Evolutionary conservation across 2,113 vertebrate species (phyloP), one percentile per base, ranked within the genome.

Genomic region (Calypte anna): DNA sequence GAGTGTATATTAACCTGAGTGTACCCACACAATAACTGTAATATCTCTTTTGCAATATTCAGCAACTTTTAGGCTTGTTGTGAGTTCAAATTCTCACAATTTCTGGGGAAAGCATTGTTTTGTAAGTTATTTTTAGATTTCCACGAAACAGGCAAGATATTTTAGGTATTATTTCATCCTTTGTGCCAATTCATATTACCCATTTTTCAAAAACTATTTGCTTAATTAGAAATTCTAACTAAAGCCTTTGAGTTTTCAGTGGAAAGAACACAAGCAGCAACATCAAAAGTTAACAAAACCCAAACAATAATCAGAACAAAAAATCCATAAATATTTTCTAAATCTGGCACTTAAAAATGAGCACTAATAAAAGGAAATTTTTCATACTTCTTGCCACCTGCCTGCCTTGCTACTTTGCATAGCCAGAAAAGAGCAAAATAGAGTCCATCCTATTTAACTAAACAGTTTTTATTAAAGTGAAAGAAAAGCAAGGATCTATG

Each of bases 401-500:
- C 85, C 92, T 46, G 28, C 83, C 93, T 68, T 48, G 91, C 98
- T 98, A 98, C 98, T 98, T 98, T 98, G 97, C 97, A 98, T 97
- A 96, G 97, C 94, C 86, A 97, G 96, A 97, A 96, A 94, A 94
- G 93, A 96, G 90, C 90, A 93, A 97, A 91, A 69, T 3, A 96
- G 97, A 95, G 96, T 87, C 94, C 93, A 97, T 91, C 93, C 97
- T 97, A 96, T 97, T 98, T 98, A 97, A 97, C 95, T 92, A 98
- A 98, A 92, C 97, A 98, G 78, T 96, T 97, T 97, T 98, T 96
- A 98, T 97, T 92, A 96, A 97, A 97, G 97, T 66, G 95, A 97
- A 98, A 98, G 97, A 97, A 98, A 98, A 96, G 96, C 97, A 97
- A 96, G 96, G 93, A 96, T 95, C 96, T 97, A 97, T 98, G 91